Conservation (phyloP, 2,797 vertebrate genomes). For the Moxostoma hubbsi region DNA sequence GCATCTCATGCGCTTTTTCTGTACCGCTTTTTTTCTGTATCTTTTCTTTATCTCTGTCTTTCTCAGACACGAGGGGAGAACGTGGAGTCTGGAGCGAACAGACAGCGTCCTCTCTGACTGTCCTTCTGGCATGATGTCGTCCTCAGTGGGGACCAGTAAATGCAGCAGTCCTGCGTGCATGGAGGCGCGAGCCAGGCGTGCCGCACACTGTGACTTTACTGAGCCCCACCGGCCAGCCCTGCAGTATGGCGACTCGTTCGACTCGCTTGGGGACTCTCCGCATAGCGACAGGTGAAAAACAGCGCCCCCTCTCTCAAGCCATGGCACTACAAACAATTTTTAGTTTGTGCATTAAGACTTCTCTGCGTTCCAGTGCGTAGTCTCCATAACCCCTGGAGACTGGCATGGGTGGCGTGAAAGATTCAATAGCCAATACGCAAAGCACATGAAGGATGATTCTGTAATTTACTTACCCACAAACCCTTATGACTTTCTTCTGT, state of each 20-base stretch:
- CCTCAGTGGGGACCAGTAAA: slow-evolving; percentile 96
- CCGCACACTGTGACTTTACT: slow-evolving; percentile 85
- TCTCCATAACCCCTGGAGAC: slow-evolving; percentile 7
- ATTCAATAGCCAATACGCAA: slow-evolving; percentile 67
- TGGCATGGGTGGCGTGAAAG: slow-evolving; percentile 46
- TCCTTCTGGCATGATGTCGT: slow-evolving; percentile 91
- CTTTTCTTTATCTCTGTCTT: slow-evolving; percentile 38
- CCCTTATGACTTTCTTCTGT: too few species aligned
- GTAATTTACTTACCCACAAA: too few species aligned
- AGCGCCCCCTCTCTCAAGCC: slow-evolving; percentile 62
- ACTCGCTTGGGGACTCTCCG: slow-evolving; percentile 94
- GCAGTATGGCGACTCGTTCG: slow-evolving; percentile 91
- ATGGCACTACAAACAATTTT: slow-evolving; percentile 58
- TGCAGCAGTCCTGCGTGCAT: slow-evolving; percentile 96
- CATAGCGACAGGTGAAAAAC: slow-evolving; percentile 92
- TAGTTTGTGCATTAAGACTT: slow-evolving; percentile 47
- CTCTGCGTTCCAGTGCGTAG: neutral
- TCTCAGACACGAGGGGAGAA: slow-evolving; percentile 91
- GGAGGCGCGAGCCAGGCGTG: slow-evolving; percentile 90
- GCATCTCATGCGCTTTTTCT: slow-evolving; percentile 2
- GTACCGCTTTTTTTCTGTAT: slow-evolving; percentile 42
- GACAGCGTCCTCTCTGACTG: slow-evolving; percentile 95
- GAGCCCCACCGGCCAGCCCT: slow-evolving; percentile 81
- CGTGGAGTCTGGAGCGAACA: slow-evolving; percentile 94
- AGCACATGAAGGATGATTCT: neutral